phyloP scores from a whole-genome alignment of 1,140 invertebrate species.

The Listronotus oregonensis region DNA sequence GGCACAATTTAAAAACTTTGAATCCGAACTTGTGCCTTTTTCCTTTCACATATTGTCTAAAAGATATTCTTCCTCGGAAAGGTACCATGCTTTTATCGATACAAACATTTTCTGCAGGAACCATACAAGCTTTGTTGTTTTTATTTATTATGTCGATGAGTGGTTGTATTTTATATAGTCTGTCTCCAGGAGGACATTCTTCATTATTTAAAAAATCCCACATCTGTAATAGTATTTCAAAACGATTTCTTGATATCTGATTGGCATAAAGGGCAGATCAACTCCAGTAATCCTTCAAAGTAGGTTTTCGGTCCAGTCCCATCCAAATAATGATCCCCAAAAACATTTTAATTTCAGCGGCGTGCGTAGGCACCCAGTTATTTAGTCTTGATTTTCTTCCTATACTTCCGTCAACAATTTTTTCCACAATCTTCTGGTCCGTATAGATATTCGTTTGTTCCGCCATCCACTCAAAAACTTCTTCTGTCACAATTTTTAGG shows the following conservation, averaged over 20 bases:
- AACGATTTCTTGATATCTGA: slow-evolving; percentile 53
- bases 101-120: slow-evolving; percentile 50
- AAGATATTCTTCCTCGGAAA: slow-evolving; percentile 53
- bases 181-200: slow-evolving; percentile 30
- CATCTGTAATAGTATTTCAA: slow-evolving; percentile 51
- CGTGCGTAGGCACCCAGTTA: too few relatives aligned
- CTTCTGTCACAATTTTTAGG: too few relatives aligned
- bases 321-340: too few relatives aligned
- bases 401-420: too few relatives aligned
- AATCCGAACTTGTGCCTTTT: slow-evolving; percentile 55
- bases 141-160: slow-evolving; percentile 43
- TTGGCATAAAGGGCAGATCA: too few relatives aligned
- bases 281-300: too few relatives aligned
- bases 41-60: slow-evolving; percentile 55
- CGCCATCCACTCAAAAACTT: too few relatives aligned
- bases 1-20: slow-evolving; percentile 56
- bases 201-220: slow-evolving; percentile 52
- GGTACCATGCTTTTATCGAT: slow-evolving; percentile 56
- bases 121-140: slow-evolving; percentile 49
- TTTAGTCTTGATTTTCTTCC: too few relatives aligned
- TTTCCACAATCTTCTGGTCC: too few relatives aligned
- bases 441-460: too few relatives aligned
- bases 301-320: too few relatives aligned
- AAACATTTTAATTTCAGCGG: too few relatives aligned
- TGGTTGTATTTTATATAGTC: slow-evolving; percentile 51